Conservation (phyloP, 2,113 vertebrate species). For the Ophiodon elongatus region DNA sequence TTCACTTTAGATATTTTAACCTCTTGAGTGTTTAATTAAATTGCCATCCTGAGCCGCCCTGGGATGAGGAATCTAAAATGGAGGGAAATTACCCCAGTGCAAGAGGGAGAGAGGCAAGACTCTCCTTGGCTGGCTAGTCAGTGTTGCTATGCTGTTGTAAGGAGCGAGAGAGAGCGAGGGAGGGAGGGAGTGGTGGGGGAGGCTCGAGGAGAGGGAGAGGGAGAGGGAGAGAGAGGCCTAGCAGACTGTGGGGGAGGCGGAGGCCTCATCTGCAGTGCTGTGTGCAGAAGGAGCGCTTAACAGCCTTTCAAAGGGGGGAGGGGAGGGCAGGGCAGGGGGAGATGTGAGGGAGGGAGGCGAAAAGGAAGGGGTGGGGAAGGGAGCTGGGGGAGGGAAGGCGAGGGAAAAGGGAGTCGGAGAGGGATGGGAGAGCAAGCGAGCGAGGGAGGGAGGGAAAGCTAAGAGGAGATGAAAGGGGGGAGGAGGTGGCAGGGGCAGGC, state of each 20-base stretch:
- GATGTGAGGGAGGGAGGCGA: neutral
- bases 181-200: slow-evolving; percentile 57
- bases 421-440: slow-evolving; percentile 27
- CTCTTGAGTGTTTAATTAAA: slow-evolving; percentile 43
- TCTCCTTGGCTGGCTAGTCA: slow-evolving; percentile 71
- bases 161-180: slow-evolving; percentile 49
- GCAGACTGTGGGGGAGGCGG: slow-evolving; percentile 74
- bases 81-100: slow-evolving; percentile 76
- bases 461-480: neutral
- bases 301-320: slow-evolving; percentile 55
- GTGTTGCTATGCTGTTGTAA: slow-evolving; percentile 82
- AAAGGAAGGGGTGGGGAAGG: slow-evolving; percentile 7
- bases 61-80: slow-evolving; percentile 78
- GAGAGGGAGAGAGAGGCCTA: slow-evolving; percentile 62
- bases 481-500: neutral
- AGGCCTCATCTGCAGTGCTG: slow-evolving; percentile 83
- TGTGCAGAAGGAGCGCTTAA: slow-evolving; percentile 76
- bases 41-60: slow-evolving; percentile 30
- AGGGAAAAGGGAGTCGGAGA: slow-evolving; percentile 25
- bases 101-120: slow-evolving; percentile 57
- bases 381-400: slow-evolving; percentile 10
- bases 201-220: slow-evolving; percentile 40
- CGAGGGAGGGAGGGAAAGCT: neutral
- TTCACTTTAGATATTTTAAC: slow-evolving; percentile 1
- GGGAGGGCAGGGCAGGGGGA: neutral